These are phyloP conservation scores for Muschampia plurimacula DNA, from an alignment of 2,888 invertebrate species.

Conservation along the genomic window DNA sequence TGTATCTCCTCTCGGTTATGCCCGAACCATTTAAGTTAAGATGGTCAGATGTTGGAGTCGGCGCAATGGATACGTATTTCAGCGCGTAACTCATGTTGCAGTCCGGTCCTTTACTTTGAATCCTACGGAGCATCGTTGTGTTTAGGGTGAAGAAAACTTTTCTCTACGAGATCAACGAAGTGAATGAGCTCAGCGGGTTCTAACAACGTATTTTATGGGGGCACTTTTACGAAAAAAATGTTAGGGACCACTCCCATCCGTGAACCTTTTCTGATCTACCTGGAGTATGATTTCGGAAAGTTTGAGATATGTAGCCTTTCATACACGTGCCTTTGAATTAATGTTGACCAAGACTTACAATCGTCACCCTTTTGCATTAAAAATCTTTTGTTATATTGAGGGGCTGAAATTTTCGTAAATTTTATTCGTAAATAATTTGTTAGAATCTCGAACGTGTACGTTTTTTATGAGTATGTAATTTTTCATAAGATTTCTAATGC, in stretches of 20 bases:
- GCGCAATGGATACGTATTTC: slow-evolving; percentile 82
- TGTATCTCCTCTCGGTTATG: slow-evolving; percentile 87
- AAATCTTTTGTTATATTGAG: slow-evolving; percentile 27
- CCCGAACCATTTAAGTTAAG: slow-evolving; percentile 63
- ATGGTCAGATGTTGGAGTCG: slow-evolving; percentile 77
- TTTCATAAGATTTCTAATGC: no score
- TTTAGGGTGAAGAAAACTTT: background rate
- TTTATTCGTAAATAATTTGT: background rate
- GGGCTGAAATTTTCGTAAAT: slow-evolving; percentile 36
- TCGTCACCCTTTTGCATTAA: slow-evolving; percentile 23
- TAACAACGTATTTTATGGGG: slow-evolving; percentile 70
- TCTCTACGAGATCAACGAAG: slow-evolving; percentile 56
- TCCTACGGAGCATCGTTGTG: slow-evolving; percentile 49
- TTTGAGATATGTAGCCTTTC: slow-evolving; percentile 53
- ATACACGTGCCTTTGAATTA: slow-evolving; percentile 78
- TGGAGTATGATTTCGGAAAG: slow-evolving; percentile 64
- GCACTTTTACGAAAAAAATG: slow-evolving; percentile 69
- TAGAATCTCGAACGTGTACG: background rate
- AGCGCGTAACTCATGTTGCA: slow-evolving; percentile 54
- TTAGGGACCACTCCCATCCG: slow-evolving; percentile 71
- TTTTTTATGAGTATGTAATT: no score
- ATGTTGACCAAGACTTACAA: slow-evolving; percentile 55
- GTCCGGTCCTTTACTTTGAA: slow-evolving; percentile 40
- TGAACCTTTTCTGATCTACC: slow-evolving; percentile 70
- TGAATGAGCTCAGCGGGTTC: slow-evolving; percentile 69